Conservation (phyloP, 2,113 vertebrate genomes). For the Micromys minutus region DNA sequence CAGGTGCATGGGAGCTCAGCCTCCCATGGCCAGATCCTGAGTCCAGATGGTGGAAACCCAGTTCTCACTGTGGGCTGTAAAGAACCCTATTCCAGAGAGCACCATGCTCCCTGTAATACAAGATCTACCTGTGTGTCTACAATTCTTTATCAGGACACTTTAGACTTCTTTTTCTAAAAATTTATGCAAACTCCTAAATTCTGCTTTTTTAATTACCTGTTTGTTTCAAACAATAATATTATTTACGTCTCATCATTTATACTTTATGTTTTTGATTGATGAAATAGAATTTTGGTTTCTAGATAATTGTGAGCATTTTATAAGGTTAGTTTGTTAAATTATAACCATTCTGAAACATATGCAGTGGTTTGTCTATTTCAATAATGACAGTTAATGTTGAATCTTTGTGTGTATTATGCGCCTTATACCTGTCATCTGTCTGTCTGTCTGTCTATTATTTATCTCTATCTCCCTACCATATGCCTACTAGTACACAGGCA, state of each 20-base stretch:
- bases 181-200: not conserved
- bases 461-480: not conserved
- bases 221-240: not conserved
- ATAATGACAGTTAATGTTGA: not conserved
- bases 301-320: not conserved
- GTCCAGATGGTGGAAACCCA: too few species aligned
- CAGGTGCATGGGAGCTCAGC: too few species aligned
- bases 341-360: not conserved
- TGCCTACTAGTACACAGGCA: not conserved
- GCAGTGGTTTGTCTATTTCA: not conserved
- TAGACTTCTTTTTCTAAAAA: constrained; percentile 34
- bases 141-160: not conserved
- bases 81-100: too few species aligned
- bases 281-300: not conserved
- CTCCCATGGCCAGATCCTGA: too few species aligned
- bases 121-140: too few species aligned
- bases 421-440: not conserved
- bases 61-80: too few species aligned
- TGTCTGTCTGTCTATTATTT: not conserved
- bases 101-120: too few species aligned
- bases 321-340: not conserved
- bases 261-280: not conserved
- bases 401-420: not conserved
- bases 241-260: not conserved
- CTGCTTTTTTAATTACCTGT: not conserved